These are phyloP conservation scores for Oligia strigilis DNA, from an alignment of 2,888 invertebrate genomes.

Conservation along the genomic window DNA sequence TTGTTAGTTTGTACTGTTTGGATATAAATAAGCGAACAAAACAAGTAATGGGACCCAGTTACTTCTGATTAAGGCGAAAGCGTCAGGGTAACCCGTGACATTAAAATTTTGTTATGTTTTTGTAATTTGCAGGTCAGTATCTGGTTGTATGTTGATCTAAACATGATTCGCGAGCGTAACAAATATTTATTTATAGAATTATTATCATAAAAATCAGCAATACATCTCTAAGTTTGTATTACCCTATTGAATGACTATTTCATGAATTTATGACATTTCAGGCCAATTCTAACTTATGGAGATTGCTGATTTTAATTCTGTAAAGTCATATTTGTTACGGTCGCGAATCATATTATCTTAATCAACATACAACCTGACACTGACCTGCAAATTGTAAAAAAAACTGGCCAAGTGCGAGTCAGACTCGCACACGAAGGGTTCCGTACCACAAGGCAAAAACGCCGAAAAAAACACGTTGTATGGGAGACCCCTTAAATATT, in stretches of 20 bases:
- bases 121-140: not conserved
- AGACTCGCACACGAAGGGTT: too few species aligned
- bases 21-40: conserved; percentile 33
- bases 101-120: not conserved
- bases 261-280: not conserved
- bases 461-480: too few species aligned
- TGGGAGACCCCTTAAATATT: too few species aligned
- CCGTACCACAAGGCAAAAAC: too few species aligned
- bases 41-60: conserved; percentile 38
- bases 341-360: not conserved
- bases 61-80: conserved; percentile 21
- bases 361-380: not conserved
- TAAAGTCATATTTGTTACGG: not conserved
- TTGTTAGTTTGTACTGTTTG: conserved; percentile 44
- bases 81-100: not conserved
- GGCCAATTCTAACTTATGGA: not conserved
- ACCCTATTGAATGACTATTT: not conserved
- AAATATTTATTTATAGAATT: not conserved
- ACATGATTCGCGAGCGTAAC: not conserved
- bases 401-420: too few species aligned
- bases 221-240: not conserved
- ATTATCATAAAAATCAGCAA: not conserved
- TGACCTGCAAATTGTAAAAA: not conserved
- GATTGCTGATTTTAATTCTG: not conserved
- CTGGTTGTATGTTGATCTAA: not conserved